Percentiles rank a stretch among this genome's conserved stretches.
phyloP scores from a whole-genome alignment of 2,888 invertebrate species.

The Callinectes sapidus region DNA sequence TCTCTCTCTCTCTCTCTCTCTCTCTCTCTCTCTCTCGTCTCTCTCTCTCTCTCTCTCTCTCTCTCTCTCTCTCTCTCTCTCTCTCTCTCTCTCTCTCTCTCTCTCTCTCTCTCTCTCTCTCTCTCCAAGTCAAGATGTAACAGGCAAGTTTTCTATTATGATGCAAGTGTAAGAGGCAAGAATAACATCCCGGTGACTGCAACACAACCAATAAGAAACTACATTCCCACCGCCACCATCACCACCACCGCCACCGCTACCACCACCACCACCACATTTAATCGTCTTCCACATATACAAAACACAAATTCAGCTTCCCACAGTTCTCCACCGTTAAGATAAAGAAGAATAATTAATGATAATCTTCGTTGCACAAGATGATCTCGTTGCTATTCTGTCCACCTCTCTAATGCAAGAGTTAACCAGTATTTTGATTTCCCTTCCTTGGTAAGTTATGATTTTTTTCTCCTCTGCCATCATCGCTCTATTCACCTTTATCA shows the following conservation, averaged over 20 bases:
- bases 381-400: no score
- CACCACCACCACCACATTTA: not conserved
- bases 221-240: not conserved
- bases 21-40: constrained; percentile 8
- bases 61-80: not conserved
- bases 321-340: not conserved
- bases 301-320: not conserved
- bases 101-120: not conserved
- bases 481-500: no score
- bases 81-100: constrained; percentile 20
- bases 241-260: not conserved
- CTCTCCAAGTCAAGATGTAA: not conserved
- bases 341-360: not conserved
- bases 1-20: not conserved
- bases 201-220: not conserved
- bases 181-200: not conserved
- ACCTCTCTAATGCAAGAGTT: no score
- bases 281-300: not conserved
- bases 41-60: constrained; percentile 23
- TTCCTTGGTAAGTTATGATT: no score
- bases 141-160: not conserved
- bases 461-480: no score
- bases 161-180: no score
- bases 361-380: not conserved
- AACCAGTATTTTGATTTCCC: no score